These are phyloP conservation scores for Amazona guildingii DNA, from an alignment of 2,113 vertebrate genomes.

Conservation along the genomic window DNA sequence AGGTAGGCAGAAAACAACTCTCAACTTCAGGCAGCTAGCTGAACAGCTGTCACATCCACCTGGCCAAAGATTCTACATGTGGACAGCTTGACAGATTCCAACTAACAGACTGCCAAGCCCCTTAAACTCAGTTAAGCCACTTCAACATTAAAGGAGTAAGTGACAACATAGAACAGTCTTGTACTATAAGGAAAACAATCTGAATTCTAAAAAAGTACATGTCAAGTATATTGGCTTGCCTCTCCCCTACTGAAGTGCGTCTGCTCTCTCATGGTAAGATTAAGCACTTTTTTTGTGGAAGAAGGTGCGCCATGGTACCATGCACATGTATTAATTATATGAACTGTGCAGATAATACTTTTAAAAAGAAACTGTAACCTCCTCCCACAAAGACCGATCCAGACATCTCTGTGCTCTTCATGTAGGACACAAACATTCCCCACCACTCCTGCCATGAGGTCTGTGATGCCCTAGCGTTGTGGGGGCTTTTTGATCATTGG, in stretches of 20 bases:
- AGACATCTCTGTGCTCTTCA: not conserved
- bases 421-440: not conserved
- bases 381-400: not conserved
- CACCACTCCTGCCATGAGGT: fast-evolving
- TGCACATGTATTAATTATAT: not conserved
- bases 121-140: not conserved
- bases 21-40: not conserved
- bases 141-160: not conserved
- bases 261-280: not conserved
- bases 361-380: not conserved
- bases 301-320: fast-evolving
- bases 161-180: not conserved
- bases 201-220: not conserved
- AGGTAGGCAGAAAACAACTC: not conserved
- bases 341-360: not conserved
- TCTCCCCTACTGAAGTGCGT: not conserved
- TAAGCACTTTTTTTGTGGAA: not conserved
- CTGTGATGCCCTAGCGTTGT: not conserved
- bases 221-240: not conserved
- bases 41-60: not conserved
- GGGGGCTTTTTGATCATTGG: fast-evolving
- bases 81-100: not conserved
- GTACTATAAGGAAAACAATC: not conserved
- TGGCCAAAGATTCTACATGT: not conserved
- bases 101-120: not conserved